phyloP scores from a whole-genome alignment of 2,797 vertebrate species.

The Thripadectes ignobilis region DNA sequence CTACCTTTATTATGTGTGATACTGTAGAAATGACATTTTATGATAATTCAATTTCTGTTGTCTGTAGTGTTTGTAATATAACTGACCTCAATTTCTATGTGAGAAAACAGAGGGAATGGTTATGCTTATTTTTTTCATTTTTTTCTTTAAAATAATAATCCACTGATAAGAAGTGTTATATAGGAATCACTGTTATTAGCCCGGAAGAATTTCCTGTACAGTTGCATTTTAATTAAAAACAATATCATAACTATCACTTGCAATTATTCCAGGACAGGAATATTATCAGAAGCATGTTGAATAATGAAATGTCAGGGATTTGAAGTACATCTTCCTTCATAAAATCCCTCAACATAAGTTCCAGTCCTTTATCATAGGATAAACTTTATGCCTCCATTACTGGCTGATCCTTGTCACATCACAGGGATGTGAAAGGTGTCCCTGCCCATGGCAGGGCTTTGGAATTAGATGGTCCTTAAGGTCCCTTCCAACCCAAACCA shows the following conservation, averaged over 20 bases:
- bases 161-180: not conserved
- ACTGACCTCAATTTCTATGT: not conserved
- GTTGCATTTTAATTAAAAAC: not conserved
- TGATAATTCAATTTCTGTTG: not conserved
- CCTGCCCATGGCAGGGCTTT: not conserved
- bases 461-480: not conserved
- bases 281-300: not conserved
- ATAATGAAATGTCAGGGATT: not conserved
- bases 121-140: not conserved
- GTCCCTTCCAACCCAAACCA: not conserved
- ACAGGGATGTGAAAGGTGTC: not conserved
- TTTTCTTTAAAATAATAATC: not conserved
- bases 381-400: not conserved
- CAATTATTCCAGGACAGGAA: not conserved
- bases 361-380: not conserved
- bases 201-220: not conserved
- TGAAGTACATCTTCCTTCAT: not conserved
- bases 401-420: not conserved
- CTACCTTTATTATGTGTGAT: not conserved
- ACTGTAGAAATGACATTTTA: not conserved
- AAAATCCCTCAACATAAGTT: fast-evolving
- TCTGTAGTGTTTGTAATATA: not conserved
- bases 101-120: not conserved
- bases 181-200: not conserved
- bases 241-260: not conserved